A percentile compares a stretch with the other conserved stretches of the same genome.
Conservation (phyloP, 2,888 invertebrate genomes). For the Elysia crispata region DNA sequence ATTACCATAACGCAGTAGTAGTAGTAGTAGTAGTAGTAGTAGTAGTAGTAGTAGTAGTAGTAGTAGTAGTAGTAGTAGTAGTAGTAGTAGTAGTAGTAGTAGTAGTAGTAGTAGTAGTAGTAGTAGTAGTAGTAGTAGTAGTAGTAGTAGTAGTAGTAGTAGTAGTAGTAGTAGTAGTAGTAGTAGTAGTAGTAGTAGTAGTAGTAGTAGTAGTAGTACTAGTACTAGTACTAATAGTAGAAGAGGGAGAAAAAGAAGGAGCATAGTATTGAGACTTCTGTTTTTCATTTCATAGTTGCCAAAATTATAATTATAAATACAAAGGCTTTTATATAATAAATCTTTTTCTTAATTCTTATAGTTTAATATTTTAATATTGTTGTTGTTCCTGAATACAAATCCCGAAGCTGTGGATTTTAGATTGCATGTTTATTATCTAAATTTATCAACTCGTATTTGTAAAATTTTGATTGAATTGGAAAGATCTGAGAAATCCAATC, state of each 20-base stretch:
- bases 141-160: slow-evolving; percentile 24
- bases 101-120: slow-evolving; percentile 6
- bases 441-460: no score
- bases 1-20: neutral
- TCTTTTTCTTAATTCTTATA: no score
- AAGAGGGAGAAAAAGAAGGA: neutral
- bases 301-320: no score
- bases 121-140: slow-evolving; percentile 14
- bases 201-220: slow-evolving; percentile 16
- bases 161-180: slow-evolving; percentile 17
- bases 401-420: no score
- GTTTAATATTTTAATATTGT: no score
- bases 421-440: no score
- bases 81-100: slow-evolving; percentile 16
- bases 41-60: slow-evolving; percentile 26
- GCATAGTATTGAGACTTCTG: neutral
- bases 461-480: no score
- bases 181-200: slow-evolving; percentile 27
- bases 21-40: neutral
- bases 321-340: no score
- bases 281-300: no score
- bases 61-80: slow-evolving; percentile 22
- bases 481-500: no score
- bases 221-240: neutral
- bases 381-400: no score